Percentiles rank a stretch among this genome's conserved stretches.
Conservation (phyloP, 2,888 invertebrate species). For the Limnephilus lunatus region DNA sequence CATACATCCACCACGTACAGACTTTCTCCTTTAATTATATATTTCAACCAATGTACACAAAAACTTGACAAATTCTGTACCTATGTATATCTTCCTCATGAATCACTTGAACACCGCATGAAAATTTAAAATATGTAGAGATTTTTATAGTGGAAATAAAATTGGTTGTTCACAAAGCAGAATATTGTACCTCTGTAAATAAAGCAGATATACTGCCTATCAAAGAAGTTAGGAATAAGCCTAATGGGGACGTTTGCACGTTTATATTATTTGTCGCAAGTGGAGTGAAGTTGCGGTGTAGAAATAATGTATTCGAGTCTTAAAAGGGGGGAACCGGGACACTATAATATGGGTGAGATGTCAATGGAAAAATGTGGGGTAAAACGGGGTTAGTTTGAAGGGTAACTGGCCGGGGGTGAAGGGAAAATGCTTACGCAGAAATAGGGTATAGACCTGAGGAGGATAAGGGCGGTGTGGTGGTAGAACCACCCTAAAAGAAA, state of each 20-base stretch:
- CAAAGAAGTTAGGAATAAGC: background rate
- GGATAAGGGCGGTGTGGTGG: background rate
- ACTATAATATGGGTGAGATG: conserved; percentile 30
- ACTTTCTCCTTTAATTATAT: too few relatives aligned
- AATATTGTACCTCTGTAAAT: background rate
- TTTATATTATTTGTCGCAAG: background rate
- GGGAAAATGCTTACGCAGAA: conserved; percentile 32
- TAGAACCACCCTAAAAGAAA: conserved; percentile 2
- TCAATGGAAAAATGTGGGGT: conserved; percentile 36
- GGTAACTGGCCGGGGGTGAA: conserved; percentile 19
- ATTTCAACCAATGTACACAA: too few relatives aligned
- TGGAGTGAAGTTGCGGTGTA: background rate
- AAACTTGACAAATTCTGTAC: too few relatives aligned
- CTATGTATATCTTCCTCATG: too few relatives aligned
- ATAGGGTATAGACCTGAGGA: background rate
- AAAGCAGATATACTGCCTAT: background rate
- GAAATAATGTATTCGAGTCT: conserved; percentile 33
- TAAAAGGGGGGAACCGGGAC: background rate
- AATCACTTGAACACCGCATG: too few relatives aligned
- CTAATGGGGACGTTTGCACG: background rate
- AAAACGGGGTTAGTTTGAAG: conserved; percentile 21
- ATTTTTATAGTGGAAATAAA: background rate
- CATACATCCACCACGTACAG: too few relatives aligned
- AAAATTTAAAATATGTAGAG: too few relatives aligned
- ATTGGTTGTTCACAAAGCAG: background rate